Evolutionary conservation across 2,888 invertebrate genomes (phyloP).

Genomic region (Caenorhabditis becei): DNA sequence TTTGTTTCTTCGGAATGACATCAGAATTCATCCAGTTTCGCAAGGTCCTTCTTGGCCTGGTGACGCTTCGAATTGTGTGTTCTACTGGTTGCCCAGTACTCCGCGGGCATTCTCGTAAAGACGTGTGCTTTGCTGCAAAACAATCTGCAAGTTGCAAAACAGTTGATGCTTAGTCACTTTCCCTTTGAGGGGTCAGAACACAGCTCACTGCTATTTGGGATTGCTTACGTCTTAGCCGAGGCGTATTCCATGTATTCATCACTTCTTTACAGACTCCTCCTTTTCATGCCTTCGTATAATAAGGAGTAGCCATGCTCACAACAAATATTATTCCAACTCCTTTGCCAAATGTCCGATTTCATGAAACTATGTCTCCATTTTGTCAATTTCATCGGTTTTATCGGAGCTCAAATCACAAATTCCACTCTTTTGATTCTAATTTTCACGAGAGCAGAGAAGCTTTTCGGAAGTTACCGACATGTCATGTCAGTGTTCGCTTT

Average conservation of each 20-base stretch:
- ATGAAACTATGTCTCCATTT: conserved; percentile 20
- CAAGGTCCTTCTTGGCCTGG: conserved; percentile 8
- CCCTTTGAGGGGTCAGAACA: background rate
- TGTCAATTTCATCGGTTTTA: conserved; percentile 25
- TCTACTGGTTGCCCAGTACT: background rate
- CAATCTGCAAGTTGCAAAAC: background rate
- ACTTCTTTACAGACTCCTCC: background rate
- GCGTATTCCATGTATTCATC: background rate
- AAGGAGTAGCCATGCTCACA: background rate
- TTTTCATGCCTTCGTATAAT: background rate
- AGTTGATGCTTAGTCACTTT: background rate
- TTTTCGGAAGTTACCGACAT: conserved; percentile 44
- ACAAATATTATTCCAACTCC: background rate
- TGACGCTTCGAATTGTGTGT: background rate
- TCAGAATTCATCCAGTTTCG: conserved; percentile 2
- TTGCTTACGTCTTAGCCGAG: background rate
- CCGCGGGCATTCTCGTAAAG: background rate
- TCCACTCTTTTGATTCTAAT: conserved; percentile 28
- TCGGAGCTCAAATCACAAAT: conserved; percentile 35
- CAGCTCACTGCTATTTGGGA: background rate
- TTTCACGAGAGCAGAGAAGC: conserved; percentile 26
- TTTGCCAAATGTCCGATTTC: background rate
- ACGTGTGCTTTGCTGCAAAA: background rate
- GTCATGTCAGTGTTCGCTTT: conserved; percentile 29
- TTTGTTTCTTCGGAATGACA: background rate